Evolutionary conservation across 2,888 invertebrate genomes (phyloP).

Genomic region (Stegana nigrithorax): DNA sequence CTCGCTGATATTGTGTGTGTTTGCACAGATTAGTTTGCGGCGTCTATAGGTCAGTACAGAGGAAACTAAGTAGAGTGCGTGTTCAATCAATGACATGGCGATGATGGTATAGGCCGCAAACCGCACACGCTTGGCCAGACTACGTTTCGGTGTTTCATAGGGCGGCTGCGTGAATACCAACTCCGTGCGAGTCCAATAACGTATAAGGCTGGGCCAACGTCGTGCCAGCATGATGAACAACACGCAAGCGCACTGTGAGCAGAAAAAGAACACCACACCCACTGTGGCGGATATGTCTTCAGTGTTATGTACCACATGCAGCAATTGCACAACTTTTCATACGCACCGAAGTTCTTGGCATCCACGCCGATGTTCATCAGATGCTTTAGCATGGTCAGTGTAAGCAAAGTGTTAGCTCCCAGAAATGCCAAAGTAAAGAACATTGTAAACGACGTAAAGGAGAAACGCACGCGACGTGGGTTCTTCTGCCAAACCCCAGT

Average conservation of each 20-base stretch:
- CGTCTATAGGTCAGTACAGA: constrained; percentile 42
- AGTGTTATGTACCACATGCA: no score
- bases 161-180: constrained; percentile 56
- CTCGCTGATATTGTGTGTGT: constrained; percentile 36
- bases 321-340: no score
- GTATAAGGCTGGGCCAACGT: constrained; percentile 62
- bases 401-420: constrained; percentile 37
- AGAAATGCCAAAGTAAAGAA: constrained; percentile 47
- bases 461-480: constrained; percentile 55
- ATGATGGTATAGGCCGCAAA: constrained; percentile 51
- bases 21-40: constrained; percentile 38
- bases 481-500: constrained; percentile 67
- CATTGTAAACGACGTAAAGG: constrained; percentile 51
- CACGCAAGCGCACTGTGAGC: constrained; percentile 50
- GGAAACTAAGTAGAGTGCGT: constrained; percentile 52
- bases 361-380: constrained; percentile 54
- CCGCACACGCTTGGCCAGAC: constrained; percentile 51
- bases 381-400: constrained; percentile 40
- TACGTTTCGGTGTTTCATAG: constrained; percentile 50
- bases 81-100: constrained; percentile 51
- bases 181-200: constrained; percentile 62
- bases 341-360: constrained; percentile 62
- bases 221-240: constrained; percentile 58
- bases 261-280: constrained; percentile 59
- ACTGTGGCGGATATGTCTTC: no score